A percentile compares a stretch with the other conserved stretches of the same genome.
Conservation (phyloP, 2,113 vertebrate species). For the Murina feae region DNA sequence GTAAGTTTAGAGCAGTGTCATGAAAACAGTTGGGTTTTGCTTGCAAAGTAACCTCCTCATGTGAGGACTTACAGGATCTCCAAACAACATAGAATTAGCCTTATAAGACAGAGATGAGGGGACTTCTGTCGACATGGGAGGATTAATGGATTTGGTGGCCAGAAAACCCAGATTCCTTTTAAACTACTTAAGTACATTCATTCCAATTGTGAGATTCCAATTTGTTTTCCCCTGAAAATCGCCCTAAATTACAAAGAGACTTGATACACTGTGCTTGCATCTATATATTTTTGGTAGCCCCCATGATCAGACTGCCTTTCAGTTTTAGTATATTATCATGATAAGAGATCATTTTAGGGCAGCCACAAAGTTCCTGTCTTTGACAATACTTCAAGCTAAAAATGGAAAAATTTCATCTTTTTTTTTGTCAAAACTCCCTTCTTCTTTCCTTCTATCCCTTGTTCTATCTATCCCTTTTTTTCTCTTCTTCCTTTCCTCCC, state of each 20-base stretch:
- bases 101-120: neutral
- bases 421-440: neutral
- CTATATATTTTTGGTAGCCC: neutral
- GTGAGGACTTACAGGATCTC: neutral
- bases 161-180: neutral
- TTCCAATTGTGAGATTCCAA: neutral
- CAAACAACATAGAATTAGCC: neutral
- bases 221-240: neutral
- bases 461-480: neutral
- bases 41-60: neutral
- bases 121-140: neutral
- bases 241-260: neutral
- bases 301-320: neutral
- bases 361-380: neutral
- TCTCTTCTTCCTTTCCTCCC: rapidly evolving
- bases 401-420: neutral
- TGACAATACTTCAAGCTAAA: neutral
- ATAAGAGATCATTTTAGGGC: neutral
- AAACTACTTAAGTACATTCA: neutral
- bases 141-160: neutral
- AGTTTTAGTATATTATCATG: neutral
- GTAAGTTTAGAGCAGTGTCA: neutral
- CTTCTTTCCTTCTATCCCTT: neutral
- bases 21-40: neutral
- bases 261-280: neutral